phyloP scores from a whole-genome alignment of 2,113 vertebrate species.

The Petrocephalus zakoni region DNA sequence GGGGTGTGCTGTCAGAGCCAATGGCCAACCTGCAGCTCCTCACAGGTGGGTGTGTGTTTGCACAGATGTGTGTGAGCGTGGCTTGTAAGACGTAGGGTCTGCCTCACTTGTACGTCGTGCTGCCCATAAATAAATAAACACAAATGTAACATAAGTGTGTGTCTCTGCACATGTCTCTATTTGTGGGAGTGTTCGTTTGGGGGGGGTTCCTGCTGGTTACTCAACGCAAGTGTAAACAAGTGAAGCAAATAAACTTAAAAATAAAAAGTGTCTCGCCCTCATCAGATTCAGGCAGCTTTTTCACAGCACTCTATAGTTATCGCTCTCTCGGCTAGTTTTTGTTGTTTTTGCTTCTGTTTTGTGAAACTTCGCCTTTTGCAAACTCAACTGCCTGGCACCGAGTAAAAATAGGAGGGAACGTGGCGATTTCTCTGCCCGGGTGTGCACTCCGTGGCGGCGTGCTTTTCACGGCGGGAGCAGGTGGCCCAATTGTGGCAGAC shows the following conservation, averaged over 20 bases:
- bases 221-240: neutral
- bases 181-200: neutral
- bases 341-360: neutral
- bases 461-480: neutral
- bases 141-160: conserved; percentile 2
- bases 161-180: neutral
- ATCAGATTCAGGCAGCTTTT: neutral
- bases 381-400: neutral
- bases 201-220: neutral
- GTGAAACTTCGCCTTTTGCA: neutral
- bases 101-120: conserved; percentile 45
- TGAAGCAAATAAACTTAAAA: neutral
- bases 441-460: neutral
- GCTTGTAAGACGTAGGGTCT: neutral
- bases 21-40: conserved; percentile 84
- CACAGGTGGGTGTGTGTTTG: conserved; percentile 64
- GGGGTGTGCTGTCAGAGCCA: conserved; percentile 88
- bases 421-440: neutral
- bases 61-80: neutral
- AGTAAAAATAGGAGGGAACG: neutral
- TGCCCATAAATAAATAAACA: neutral
- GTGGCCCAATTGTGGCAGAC: neutral
- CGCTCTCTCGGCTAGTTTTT: neutral
- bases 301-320: neutral
- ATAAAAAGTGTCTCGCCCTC: neutral